Evolutionary conservation across 2,113 vertebrate genomes (phyloP), one percentile per base, ranked within the genome.

Genomic region (Cynopterus brachyotis): DNA sequence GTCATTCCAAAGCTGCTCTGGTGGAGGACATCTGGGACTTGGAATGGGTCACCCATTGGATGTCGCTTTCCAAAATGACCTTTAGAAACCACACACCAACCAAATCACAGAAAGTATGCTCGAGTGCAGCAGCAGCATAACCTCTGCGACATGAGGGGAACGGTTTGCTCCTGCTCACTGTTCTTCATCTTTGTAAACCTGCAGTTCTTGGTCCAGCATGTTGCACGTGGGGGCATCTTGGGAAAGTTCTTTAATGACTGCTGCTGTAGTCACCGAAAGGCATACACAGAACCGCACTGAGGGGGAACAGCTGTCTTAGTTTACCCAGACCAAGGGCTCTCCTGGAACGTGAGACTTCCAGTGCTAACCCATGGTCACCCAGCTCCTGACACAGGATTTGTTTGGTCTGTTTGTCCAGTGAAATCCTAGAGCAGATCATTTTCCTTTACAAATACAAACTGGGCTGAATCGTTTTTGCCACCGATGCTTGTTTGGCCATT

Each of bases 111-210:
- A 30, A 40, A 30, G 9, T 12, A 32, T 22, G 22, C 22, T 28
- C 35, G 1, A 6, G 16, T 15, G 35, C 72, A 50, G 73, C 73
- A 32, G 40, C n/a, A 32, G 6, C 40, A 2, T 24, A 26, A 32
- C 40, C 26, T 37, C 16, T 40, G 4, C 17, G 7, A 10, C 11
- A 37, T 35, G 47, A 45, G 20, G 35, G 19, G 30, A 28, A 28
- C 22, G 0, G 0, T 28, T 28, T 19, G 50, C 35, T 47, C 15
- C 45, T 1, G 5, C 59, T 4, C 22, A 50, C 47, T 37, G 0
- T 76, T 81, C 37, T 37, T 28, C 20, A 9, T 42, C 60, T 86
- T 40, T 17, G 92, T 47, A 47, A 19, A 9, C 32, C 35, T 37
- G 40, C 8, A 17, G 10, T 47, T 30, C 50, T 59, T 20, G 55